These are phyloP conservation scores for Tachina grossa DNA, from an alignment of 2,888 invertebrate species.

Conservation along the genomic window DNA sequence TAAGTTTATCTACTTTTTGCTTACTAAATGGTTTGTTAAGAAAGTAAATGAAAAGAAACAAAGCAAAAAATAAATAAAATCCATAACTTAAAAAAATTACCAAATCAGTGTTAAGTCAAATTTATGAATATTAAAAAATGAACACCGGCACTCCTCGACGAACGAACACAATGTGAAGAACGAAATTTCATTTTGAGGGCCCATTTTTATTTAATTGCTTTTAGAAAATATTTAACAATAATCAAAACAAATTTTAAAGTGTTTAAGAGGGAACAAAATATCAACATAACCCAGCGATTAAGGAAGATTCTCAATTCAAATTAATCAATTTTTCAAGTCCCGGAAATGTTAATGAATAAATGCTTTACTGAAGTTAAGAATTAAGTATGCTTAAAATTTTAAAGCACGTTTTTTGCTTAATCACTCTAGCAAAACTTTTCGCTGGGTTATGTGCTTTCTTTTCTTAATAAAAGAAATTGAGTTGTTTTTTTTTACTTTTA, in stretches of 20 bases:
- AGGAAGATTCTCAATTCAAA: background rate
- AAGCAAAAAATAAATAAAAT: conserved; percentile 16
- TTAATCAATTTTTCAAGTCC: no score
- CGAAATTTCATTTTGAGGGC: conserved; percentile 29
- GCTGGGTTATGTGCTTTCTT: conserved; percentile 22
- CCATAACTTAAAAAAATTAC: conserved; percentile 39
- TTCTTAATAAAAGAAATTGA: conserved; percentile 7
- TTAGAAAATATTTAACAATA: conserved; percentile 70
- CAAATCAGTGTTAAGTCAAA: conserved; percentile 70
- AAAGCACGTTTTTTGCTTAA: no score
- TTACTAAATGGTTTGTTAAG: background rate
- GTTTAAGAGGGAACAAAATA: conserved; percentile 13
- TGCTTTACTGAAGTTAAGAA: no score
- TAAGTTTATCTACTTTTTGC: background rate
- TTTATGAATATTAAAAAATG: conserved; percentile 70
- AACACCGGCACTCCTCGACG: background rate
- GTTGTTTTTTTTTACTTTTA: conserved; percentile 18
- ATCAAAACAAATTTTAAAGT: conserved; percentile 52
- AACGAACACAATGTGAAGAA: conserved; percentile 2
- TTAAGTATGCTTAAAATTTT: no score
- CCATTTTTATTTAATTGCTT: conserved; percentile 67
- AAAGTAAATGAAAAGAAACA: conserved; percentile 9
- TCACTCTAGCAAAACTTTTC: background rate
- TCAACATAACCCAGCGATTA: conserved; percentile 44
- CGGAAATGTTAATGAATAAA: background rate